Base-by-base conservation (phyloP, 2,888 invertebrate species). In the Mechanitis messenoides region DNA sequence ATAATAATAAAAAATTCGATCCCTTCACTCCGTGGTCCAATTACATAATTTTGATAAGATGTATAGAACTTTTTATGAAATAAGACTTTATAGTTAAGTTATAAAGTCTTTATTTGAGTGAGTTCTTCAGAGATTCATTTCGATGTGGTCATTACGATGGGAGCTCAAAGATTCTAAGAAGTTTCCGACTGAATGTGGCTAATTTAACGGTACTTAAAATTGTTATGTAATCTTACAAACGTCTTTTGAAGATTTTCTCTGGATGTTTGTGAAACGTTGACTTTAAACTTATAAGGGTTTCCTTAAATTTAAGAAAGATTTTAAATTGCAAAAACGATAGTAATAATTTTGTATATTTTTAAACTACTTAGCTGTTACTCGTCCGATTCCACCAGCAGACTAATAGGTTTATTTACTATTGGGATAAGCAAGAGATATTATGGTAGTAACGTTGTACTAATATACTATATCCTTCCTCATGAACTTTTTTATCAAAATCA, bases 161-260 rank as follows among this genome's bases (percentile, higher is more conserved):
- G 75, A 75, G 76, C 74, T 74, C 78, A 72, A 72, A 80, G 81
- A 73, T 85, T 84, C 80, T 71, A 61, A 77, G 80, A 84, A 86
- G 74, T 81, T 84, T 78, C 73, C 72, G 74, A 82, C 81, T 80
- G 77, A 82, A 81, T 82, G 82, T 83, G 77, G 78, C 82, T 85
- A 82, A 83, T 83, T 81, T 80, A 81, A 81, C 79, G 77, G 78
- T 74, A 77, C 76, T 70, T 72, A 76, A 78, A 74, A 76, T 71
- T 74, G 79, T 81, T 83, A 74, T 72, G 69, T 68, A 82, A 81
- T 78, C 77, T 77, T 69, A 70, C 68, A 74, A 77, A 76, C 74
- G 72, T 74, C 76, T 77, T 74, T 74, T 61, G 69, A 69, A 69
- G 68, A 69, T 72, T 72, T 66, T 55, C 47, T 58, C 64, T 42